A percentile compares a stretch with the other conserved stretches of the same genome.
These are phyloP conservation scores for Zenarchopterus dispar DNA, from an alignment of 2,797 vertebrate species.

Conservation along the genomic window DNA sequence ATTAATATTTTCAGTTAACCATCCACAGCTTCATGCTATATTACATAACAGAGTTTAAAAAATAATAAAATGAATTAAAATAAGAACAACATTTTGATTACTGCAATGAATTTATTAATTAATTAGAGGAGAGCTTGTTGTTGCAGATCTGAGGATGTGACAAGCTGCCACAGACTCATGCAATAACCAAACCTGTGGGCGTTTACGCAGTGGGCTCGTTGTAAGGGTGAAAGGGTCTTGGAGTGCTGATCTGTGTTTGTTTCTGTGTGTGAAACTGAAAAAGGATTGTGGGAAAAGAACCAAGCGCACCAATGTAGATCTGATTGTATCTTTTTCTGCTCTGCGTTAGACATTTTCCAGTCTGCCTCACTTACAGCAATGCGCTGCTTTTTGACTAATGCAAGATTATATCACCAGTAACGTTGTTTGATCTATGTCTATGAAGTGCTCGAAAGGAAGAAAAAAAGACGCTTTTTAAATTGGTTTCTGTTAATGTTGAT, in stretches of 20 bases:
- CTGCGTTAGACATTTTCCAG: constrained; percentile 25
- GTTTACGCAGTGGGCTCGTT: constrained; percentile 23
- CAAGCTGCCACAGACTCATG: constrained; percentile 26
- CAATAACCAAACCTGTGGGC: constrained; percentile 32
- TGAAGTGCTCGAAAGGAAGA: neutral
- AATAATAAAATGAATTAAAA: no score
- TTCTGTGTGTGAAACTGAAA: constrained; percentile 62
- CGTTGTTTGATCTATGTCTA: neutral
- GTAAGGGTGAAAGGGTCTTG: constrained; percentile 43
- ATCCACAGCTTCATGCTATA: neutral
- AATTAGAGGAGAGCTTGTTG: neutral
- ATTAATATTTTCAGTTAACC: neutral
- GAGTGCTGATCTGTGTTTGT: constrained; percentile 21
- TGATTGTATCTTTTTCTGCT: constrained; percentile 26
- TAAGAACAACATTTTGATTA: no score
- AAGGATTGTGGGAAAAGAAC: constrained; percentile 39
- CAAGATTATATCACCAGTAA: neutral
- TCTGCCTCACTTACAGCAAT: constrained; percentile 3
- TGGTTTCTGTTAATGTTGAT: neutral
- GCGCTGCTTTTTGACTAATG: neutral
- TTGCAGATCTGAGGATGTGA: constrained; percentile 31
- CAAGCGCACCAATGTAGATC: constrained; percentile 2
- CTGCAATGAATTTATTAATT: neutral
- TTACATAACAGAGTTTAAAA: no score
- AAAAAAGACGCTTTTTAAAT: neutral